Conservation (phyloP, 2,113 vertebrate species). For the Amazona vittata region DNA sequence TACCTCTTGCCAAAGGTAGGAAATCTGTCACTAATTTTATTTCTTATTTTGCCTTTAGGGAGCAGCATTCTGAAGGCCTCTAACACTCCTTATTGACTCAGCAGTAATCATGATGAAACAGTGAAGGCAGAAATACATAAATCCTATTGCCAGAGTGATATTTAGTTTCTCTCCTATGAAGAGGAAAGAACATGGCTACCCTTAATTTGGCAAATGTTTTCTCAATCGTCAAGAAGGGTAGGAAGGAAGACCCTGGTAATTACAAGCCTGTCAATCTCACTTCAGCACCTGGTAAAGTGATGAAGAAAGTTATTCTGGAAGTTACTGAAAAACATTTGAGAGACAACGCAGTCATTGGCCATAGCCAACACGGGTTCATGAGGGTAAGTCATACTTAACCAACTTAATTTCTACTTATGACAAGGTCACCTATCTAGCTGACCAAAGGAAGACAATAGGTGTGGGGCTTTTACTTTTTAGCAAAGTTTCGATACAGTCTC, state of each 20-base stretch:
- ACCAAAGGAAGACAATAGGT: neutral
- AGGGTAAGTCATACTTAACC: neutral
- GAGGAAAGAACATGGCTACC: neutral
- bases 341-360: neutral
- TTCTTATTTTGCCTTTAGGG: neutral
- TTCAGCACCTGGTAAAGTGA: neutral
- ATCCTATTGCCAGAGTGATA: neutral
- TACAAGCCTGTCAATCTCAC: neutral
- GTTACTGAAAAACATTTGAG: neutral
- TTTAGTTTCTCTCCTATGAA: neutral
- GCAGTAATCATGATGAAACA: neutral
- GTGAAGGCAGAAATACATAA: neutral
- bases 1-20: neutral
- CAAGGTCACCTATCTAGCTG: neutral
- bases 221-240: neutral
- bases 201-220: neutral
- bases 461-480: neutral
- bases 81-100: neutral
- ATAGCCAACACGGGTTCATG: neutral
- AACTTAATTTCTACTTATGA: neutral
- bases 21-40: neutral
- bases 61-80: neutral
- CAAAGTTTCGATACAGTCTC: neutral
- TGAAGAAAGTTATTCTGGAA: neutral
- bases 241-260: neutral